phyloP scores from a whole-genome alignment of 1,140 invertebrate species.

The Drosophila mayri region DNA sequence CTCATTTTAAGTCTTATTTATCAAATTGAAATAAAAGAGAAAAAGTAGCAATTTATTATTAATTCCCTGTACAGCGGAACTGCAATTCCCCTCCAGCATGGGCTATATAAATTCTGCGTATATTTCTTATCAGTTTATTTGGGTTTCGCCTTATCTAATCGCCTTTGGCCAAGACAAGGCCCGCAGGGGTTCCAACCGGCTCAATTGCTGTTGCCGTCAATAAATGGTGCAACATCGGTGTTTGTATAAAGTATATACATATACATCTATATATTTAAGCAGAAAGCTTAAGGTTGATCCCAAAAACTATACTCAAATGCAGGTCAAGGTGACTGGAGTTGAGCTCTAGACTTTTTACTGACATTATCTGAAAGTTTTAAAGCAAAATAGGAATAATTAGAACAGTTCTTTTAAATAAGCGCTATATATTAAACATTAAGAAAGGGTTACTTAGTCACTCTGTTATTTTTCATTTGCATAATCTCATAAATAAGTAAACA shows the following conservation, averaged over 20 bases:
- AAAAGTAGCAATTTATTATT: not conserved
- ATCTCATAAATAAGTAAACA: conserved; percentile 26
- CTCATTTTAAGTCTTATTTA: not conserved
- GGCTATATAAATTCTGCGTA: conserved; percentile 62
- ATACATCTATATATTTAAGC: not conserved
- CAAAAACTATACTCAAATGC: conserved; percentile 22
- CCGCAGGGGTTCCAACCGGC: conserved; percentile 33
- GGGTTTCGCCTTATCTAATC: conserved; percentile 64
- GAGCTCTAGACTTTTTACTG: no score
- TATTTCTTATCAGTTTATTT: conserved; percentile 73
- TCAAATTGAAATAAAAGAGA: not conserved
- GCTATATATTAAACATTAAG: no score
- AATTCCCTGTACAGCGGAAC: conserved; percentile 2
- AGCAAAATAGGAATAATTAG: not conserved
- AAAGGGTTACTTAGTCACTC: not conserved
- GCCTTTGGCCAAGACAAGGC: conserved; percentile 8
- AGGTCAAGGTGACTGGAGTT: conserved; percentile 32
- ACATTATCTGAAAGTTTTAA: not conserved
- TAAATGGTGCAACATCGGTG: conserved; percentile 27
- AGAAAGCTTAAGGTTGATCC: not conserved
- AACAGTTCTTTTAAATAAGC: no score
- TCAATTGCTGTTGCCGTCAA: conserved; percentile 44
- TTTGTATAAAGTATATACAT: not conserved
- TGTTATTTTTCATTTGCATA: conserved; percentile 18
- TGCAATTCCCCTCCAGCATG: conserved; percentile 3